phyloP scores from a whole-genome alignment of 2,797 vertebrate genomes.

The Cryptoblepharus egeriae region DNA sequence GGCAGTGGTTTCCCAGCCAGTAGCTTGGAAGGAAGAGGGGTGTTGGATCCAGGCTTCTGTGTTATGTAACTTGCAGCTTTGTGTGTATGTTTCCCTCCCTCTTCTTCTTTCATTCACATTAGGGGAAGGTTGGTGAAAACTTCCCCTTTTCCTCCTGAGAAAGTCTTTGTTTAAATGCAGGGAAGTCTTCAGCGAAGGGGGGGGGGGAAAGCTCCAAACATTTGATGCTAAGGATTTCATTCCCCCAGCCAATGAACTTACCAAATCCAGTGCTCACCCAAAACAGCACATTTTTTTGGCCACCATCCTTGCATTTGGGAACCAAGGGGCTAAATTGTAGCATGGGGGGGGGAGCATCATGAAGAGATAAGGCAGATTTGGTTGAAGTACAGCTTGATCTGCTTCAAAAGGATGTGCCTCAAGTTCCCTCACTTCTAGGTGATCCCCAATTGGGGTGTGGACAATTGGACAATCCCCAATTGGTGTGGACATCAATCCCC shows the following conservation, averaged over 20 bases:
- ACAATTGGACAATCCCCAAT: too few relatives aligned
- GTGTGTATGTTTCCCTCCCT: neutral
- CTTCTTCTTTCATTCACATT: constrained; percentile 21
- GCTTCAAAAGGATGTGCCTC: neutral
- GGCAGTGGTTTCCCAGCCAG: constrained; percentile 3
- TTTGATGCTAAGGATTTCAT: constrained; percentile 37
- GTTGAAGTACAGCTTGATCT: constrained; percentile 49
- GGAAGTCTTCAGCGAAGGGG: neutral
- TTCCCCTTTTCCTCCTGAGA: neutral
- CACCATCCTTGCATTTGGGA: constrained; percentile 46
- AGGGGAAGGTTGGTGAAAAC: neutral
- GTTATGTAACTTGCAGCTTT: constrained; percentile 2
- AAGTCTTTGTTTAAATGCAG: constrained; percentile 7
- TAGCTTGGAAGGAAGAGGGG: constrained; percentile 17
- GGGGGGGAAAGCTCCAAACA: neutral
- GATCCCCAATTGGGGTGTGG: neutral
- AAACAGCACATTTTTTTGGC: constrained; percentile 17
- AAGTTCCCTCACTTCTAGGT: neutral
- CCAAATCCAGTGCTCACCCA: constrained; percentile 17
- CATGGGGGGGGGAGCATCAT: constrained; percentile 37
- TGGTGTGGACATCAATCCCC: too few relatives aligned
- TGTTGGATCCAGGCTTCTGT: constrained; percentile 18
- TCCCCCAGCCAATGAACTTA: constrained; percentile 17
- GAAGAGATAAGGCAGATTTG: constrained; percentile 52
- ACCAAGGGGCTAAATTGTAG: constrained; percentile 19